Base-by-base conservation (phyloP, 1,140 invertebrate species). In the Drosophila quadrilineata region DNA sequence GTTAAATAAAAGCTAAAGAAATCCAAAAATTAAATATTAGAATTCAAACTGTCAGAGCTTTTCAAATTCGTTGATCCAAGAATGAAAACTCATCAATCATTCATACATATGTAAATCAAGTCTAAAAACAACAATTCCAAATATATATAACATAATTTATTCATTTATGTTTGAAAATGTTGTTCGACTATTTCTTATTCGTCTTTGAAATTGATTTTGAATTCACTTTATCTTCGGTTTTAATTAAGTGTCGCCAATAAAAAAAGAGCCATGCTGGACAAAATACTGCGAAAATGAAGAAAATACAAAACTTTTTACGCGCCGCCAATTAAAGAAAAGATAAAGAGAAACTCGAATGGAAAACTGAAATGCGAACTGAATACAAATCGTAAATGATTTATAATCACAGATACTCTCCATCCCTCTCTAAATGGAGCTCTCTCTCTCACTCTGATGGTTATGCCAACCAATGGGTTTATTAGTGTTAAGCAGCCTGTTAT, bases 371-470 rank as follows among this genome's bases (percentile, higher is more conserved):
- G n/a, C 6, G 31, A 16, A 45, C n/a, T n/a, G 38, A 54, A 68
- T 68, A 69, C 74, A 73, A 77, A 79, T 77, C 66, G 64, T 69
- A 74, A 69, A 77, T 76, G 76, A 82, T 84, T 80, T 80, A 80
- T 71, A 49, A 46, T 50, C 52, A 57, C 6, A 54, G 26, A n/a
- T n/a, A n/a, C n/a, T n/a, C n/a, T n/a, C n/a, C n/a, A n/a, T n/a
- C n/a, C n/a, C n/a, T n/a, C n/a, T n/a, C n/a, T n/a, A n/a, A n/a
- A 31, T 38, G 28, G 50, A 29, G 45, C 48, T 31, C 24, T 43
- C 16, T 38, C 2, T 33, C 16, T 31, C 10, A 17, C 16, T 24
- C 29, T 31, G 72, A 72, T 82, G 70, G 76, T 84, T 82, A 82
- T 52, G 52, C 68, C 68, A 40, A 68, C 45, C 65, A 69, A 74